phyloP scores from a whole-genome alignment of 2,888 invertebrate genomes.

The Drosophila nr. perissopoda region DNA sequence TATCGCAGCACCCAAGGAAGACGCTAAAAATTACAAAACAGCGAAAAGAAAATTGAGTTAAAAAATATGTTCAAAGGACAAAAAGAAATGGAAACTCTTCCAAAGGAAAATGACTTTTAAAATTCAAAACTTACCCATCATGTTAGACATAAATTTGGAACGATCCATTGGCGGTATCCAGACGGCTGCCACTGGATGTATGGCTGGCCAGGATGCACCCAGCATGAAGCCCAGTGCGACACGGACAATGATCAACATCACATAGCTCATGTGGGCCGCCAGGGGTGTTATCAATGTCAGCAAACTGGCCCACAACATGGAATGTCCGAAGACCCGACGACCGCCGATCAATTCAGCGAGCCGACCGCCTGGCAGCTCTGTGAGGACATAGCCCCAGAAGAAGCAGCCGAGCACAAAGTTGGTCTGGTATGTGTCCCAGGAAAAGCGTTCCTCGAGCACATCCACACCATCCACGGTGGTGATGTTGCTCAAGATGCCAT shows the following conservation, averaged over 20 bases:
- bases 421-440: conserved; percentile 92
- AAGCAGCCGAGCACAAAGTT: conserved; percentile 94
- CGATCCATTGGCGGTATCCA: conserved; percentile 98
- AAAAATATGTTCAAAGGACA: not conserved
- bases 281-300: conserved; percentile 93
- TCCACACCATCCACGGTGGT: conserved; percentile 44
- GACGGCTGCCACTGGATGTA: conserved; percentile 95
- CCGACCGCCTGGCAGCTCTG: conserved; percentile 95
- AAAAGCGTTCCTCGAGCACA: conserved; percentile 86
- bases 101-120: not conserved
- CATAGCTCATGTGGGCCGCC: conserved; percentile 89
- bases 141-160: conserved; percentile 96
- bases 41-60: not conserved
- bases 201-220: conserved; percentile 96
- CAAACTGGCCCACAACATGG: conserved; percentile 92
- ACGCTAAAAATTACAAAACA: conserved; percentile 87
- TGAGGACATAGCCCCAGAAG: conserved; percentile 96
- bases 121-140: conserved; percentile 89
- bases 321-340: conserved; percentile 93
- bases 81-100: not conserved
- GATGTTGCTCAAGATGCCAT: conserved; percentile 23
- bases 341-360: conserved; percentile 94
- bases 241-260: conserved; percentile 89
- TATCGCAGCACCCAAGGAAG: conserved; percentile 95
- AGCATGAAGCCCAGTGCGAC: conserved; percentile 91